Evolutionary conservation across 2,888 invertebrate species (phyloP).

Genomic region (Oligia strigilis): DNA sequence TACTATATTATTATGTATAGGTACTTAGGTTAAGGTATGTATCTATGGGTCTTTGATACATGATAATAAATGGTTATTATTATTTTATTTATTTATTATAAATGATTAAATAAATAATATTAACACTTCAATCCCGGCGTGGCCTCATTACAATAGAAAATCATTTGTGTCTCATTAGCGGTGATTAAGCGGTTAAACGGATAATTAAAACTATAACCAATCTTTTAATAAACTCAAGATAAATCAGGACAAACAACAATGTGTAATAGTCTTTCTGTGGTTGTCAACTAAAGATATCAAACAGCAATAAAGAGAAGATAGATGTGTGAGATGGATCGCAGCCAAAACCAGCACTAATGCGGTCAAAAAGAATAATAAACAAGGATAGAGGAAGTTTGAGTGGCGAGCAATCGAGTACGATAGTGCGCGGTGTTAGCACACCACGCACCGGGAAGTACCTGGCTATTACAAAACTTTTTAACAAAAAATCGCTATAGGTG

Average conservation of each 20-base stretch:
- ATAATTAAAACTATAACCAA: background rate
- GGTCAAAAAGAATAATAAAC: conserved; percentile 37
- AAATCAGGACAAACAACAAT: conserved; percentile 3
- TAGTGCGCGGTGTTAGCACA: background rate
- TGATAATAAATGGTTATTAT: too few relatives aligned
- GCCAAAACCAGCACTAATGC: conserved; percentile 49
- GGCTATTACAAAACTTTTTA: too few relatives aligned
- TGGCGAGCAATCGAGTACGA: background rate
- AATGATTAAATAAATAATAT: too few relatives aligned
- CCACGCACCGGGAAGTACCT: too few relatives aligned
- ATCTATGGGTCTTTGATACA: too few relatives aligned
- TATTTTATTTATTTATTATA: too few relatives aligned
- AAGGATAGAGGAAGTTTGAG: conserved; percentile 21
- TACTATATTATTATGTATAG: too few relatives aligned
- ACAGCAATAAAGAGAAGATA: conserved; percentile 51
- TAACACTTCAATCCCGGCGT: too few relatives aligned
- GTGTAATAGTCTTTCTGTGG: conserved; percentile 1
- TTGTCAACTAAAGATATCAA: conserved; percentile 27
- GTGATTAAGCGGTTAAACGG: background rate
- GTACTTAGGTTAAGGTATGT: too few relatives aligned
- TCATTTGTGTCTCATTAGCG: too few relatives aligned
- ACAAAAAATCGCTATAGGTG: too few relatives aligned
- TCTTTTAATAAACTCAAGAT: background rate
- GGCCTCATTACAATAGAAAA: too few relatives aligned
- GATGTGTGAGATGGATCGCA: conserved; percentile 47